A percentile compares a stretch with the other conserved stretches of the same genome.
phyloP scores from a whole-genome alignment of 1,140 invertebrate genomes.

The Fopius arisanus region DNA sequence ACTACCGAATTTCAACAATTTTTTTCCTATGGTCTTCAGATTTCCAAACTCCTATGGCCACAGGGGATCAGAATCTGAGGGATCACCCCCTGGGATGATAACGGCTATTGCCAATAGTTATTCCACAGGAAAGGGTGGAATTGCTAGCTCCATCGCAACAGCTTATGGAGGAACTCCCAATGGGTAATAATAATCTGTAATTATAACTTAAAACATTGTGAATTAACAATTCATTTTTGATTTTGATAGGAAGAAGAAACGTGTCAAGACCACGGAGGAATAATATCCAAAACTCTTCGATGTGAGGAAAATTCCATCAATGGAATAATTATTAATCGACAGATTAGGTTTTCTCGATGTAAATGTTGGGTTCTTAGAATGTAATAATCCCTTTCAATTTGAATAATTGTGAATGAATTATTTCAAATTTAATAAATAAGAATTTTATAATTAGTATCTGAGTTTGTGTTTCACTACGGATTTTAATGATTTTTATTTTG shows the following conservation, averaged over 20 bases:
- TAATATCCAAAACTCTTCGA: not conserved
- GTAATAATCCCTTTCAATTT: not conserved
- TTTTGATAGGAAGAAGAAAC: not conserved
- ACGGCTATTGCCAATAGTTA: conserved; percentile 67
- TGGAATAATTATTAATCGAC: not conserved
- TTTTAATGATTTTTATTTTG: too few relatives aligned
- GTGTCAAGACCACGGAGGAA: not conserved
- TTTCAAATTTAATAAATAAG: not conserved
- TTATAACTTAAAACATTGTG: not conserved
- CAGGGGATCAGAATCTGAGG: conserved; percentile 36
- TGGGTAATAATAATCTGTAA: conserved; percentile 40
- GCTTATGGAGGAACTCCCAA: conserved; percentile 60
- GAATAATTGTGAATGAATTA: not conserved
- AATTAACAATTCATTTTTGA: not conserved
- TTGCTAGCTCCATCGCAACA: conserved; percentile 65
- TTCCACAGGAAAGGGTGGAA: conserved; percentile 62
- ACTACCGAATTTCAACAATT: conserved; percentile 52
- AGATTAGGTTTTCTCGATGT: too few relatives aligned
- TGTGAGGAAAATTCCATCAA: not conserved
- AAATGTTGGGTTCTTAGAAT: not conserved
- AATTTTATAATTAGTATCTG: not conserved
- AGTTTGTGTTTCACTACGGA: not conserved
- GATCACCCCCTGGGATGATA: conserved; percentile 49
- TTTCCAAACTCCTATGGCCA: conserved; percentile 47
- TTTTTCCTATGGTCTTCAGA: conserved; percentile 60